Base-by-base conservation (phyloP, 2,113 vertebrate genomes). In the Pseudorectes ferrugineus region DNA sequence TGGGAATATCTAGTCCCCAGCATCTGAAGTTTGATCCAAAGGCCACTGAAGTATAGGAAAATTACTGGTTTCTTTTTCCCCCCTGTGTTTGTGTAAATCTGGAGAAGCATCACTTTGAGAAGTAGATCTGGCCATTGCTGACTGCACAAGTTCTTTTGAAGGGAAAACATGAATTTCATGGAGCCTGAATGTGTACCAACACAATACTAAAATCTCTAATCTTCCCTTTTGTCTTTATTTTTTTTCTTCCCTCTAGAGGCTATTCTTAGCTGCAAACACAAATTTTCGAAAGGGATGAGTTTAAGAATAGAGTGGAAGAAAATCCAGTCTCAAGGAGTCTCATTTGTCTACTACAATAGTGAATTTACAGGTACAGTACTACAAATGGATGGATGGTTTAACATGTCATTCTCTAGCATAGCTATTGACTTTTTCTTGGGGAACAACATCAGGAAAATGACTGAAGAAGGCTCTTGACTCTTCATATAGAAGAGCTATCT, bases 301-400 rank as follows among this genome's bases (percentile, higher is more conserved):
- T 98, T 98, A 7, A 98, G 99, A 93, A 97, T 99, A 80, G 99
- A 99, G 93, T 99, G 99, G 99, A 99, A 99, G 98, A 99, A 99
- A 96, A 98, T 98, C 85, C 98, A 95, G 17, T 78, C 97, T 25
- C 96, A 85, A 16, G 97, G 97, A 23, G 97, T 99, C 45, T 99
- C 98, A 62, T 99, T 99, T 68, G 98, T 99, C 70, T 99, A 98
- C 97, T 99, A 97, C 49, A 89, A 97, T 2, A 97, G 96, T 71
- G 84, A 97, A 46, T 98, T 99, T 95, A 97, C 84, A 98, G 99
- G 99, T 99, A 97, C 95, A 97, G 88, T 93, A 51, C 40, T 55
- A 33, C 38, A 77, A 28, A 23, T 3, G 14, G 21, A 59, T 25
- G 65, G 29, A 10, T 62, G 33, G 31, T 65, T 82, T 85, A 85